A percentile compares a stretch with the other conserved stretches of the same genome.
Evolutionary conservation across 37 sponge, comb jelly and placozoan species (phyloP).

Genomic region (Bolinopsis microptera): DNA sequence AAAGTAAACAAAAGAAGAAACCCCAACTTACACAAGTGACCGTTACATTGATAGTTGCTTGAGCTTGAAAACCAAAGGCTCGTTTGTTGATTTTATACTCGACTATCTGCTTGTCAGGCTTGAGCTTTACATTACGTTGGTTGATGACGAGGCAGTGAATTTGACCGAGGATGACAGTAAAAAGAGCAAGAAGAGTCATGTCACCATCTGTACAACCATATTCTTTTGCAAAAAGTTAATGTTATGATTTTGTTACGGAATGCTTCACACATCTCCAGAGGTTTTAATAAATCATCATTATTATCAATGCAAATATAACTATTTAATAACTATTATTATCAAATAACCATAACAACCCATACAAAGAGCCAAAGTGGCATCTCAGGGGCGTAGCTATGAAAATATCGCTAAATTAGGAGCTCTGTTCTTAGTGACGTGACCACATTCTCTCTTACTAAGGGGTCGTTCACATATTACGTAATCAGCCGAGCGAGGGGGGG

Average conservation of each 20-base stretch:
- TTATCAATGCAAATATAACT: neutral
- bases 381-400: too few species aligned
- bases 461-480: too few species aligned
- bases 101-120: neutral
- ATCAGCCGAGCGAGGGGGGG: too few species aligned
- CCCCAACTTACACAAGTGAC: neutral
- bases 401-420: too few species aligned
- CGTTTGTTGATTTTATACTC: neutral
- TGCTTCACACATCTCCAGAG: neutral
- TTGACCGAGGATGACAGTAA: neutral
- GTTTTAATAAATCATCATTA: neutral
- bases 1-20: neutral
- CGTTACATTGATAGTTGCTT: neutral
- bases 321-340: neutral
- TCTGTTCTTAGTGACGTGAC: too few species aligned
- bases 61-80: slow-evolving; percentile 17
- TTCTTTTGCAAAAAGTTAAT: neutral
- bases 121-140: neutral
- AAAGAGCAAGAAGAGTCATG: neutral
- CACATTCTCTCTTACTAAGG: too few species aligned
- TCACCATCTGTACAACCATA: neutral
- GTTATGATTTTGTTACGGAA: neutral
- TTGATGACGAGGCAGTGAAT: neutral
- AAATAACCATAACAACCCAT: neutral
- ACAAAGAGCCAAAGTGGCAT: too few species aligned